Conservation (phyloP, 2,113 vertebrate species). For the Hippocampus mohnikei region DNA sequence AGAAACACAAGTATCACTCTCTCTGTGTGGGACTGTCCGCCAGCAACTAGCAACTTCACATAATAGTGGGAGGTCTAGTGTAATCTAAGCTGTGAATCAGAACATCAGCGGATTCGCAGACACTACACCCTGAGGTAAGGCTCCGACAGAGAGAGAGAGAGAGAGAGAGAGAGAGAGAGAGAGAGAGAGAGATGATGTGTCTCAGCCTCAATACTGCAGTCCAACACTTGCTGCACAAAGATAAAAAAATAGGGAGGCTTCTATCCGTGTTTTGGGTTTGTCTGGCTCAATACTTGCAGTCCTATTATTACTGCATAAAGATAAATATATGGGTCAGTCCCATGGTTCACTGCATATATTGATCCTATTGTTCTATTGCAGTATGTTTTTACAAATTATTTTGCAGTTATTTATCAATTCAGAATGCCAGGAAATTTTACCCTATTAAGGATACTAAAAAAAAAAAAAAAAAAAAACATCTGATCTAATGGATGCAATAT, state of each 20-base stretch:
- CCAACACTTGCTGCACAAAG: too few species aligned
- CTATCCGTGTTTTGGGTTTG: too few species aligned
- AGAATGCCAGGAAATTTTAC: too few species aligned
- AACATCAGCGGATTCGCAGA: constrained; percentile 52
- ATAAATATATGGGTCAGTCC: background rate
- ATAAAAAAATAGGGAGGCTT: too few species aligned
- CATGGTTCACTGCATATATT: too few species aligned
- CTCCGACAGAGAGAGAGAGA: constrained; percentile 30
- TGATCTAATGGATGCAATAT: too few species aligned
- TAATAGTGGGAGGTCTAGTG: constrained; percentile 37
- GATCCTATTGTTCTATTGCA: too few species aligned
- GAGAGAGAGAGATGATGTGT: background rate
- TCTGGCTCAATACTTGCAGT: background rate
- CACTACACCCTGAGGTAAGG: constrained; percentile 47
- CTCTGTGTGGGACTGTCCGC: constrained; percentile 38
- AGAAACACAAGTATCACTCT: constrained; percentile 37
- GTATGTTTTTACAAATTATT: too few species aligned
- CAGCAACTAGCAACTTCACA: constrained; percentile 37
- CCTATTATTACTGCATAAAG: background rate
- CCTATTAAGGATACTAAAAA: too few species aligned
- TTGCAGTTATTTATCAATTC: too few species aligned
- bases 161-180: constrained; percentile 17
- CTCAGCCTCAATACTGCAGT: too few species aligned
- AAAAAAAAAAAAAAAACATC: too few species aligned
- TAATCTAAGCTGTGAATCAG: constrained; percentile 60